Base-by-base conservation (phyloP, 2,113 vertebrate genomes). In the Baryphthengus martii region DNA sequence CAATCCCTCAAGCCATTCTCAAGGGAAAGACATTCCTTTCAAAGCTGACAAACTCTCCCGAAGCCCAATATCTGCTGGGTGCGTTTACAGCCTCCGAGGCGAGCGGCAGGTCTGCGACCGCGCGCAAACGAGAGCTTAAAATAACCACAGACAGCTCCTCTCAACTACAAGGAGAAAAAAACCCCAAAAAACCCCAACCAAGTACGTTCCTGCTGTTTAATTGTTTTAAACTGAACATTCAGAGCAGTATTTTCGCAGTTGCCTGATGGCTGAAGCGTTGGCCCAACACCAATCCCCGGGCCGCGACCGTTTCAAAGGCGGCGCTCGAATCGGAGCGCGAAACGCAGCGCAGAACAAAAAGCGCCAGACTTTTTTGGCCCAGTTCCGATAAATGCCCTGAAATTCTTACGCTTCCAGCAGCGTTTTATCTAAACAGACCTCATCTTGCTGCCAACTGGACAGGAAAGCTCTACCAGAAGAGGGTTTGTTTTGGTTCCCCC, bases 21-120 rank as follows among this genome's bases (percentile, higher is more conserved):
- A 86, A 42, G 37, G 84, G 56, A 31, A 37, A 62, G 50, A 53
- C 12, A 5, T 70, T 88, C 66, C 91, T 90, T 90, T 40, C 67
- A 33, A 89, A 88, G 85, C 20, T 89, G 73, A 94, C 84, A 82
- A 95, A 96, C 86, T 50, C 37, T 28, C 86, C 75, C 29, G 71
- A 90, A 85, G 55, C 90, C 87, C 31, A 29, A 67, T 33, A 59
- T 52, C 59, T 65, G 73, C 82, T 77, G 77, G 13, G 28, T 9
- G 8, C 10, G 42, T 13, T 87, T 47, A 45, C 72, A 79, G 63
- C 80, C 10, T 7, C 52, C 59, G 77, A 62, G 87, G 47, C 26
- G 31, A 89, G 47, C 74, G 58, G 72, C 4, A 44, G 50, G 44
- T 45, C 94, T 33, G 14, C 2, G 11, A 6, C 68, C 3, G 0